Evolutionary conservation across 2,113 vertebrate species (phyloP), one percentile per base, ranked within the genome.

Genomic region (Apteryx owenii): DNA sequence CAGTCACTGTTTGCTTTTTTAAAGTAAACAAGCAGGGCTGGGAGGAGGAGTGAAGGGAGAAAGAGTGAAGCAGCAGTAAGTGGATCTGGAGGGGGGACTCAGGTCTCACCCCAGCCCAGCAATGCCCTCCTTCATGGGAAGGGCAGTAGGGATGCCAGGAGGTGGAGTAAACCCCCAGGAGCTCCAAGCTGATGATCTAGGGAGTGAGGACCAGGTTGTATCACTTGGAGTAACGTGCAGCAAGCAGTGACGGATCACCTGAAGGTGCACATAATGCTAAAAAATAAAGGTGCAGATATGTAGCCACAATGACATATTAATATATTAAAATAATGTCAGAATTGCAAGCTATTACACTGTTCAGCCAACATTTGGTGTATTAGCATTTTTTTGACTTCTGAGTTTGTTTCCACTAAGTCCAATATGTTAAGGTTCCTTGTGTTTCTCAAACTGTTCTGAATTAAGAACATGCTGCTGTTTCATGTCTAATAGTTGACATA

Each of bases 161-260:
- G 21, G 7, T 26, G 29, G 25, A 56, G 26, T 22, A 50, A 66
- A 48, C 19, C 10, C 18, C 3, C 1, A 8, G 8, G 0, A 3
- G 6, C 3, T 5, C 10, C 22, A 80, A 29, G 20, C 21, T 26
- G 12, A 38, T 13, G 68, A 21, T 56, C 53, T 70, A 2, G 0
- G 70, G 44, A 53, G 4, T 6, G 26, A 46, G 50, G 48, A 64
- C 9, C 26, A 86, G 22, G 31, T 48, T 87, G 61, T 46, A 50
- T 31, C 46, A 17, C 23, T 7, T 11, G 19, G 28, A 46, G 23
- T 2, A 7, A 10, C 4, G 20, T 76, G 40, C 40, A 90, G 28
- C 7, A 76, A 88, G 33, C 5, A 71, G 56, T 48, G 38, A 48
- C 38, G 20, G 68, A 6, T 42, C 36, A 77, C 50, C 68, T 65